A percentile compares a stretch with the other conserved stretches of the same genome.
These are phyloP conservation scores for Spisula solida DNA, from an alignment of 2,888 invertebrate genomes.

Conservation along the genomic window DNA sequence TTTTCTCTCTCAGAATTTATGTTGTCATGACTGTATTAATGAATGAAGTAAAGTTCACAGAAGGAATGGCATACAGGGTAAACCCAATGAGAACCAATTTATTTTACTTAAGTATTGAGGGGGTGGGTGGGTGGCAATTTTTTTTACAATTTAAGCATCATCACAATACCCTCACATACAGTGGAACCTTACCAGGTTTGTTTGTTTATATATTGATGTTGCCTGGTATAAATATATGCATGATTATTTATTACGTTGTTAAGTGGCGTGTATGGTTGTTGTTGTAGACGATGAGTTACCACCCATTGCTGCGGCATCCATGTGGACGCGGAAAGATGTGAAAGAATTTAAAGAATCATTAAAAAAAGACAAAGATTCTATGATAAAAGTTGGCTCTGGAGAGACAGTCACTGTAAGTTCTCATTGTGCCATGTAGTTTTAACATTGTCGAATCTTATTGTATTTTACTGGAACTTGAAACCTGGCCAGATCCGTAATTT, in stretches of 20 bases:
- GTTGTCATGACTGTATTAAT: too few species aligned
- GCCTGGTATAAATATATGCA: constrained; percentile 14
- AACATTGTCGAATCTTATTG: too few species aligned
- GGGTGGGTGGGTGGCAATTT: too few species aligned
- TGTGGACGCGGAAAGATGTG: constrained; percentile 98
- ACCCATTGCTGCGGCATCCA: constrained; percentile 91
- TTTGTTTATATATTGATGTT: neutral
- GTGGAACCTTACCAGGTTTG: neutral
- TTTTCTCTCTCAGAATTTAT: too few species aligned
- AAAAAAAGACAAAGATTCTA: constrained; percentile 93
- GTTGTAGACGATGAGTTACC: constrained; percentile 80
- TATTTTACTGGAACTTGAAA: too few species aligned
- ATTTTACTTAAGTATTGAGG: too few species aligned
- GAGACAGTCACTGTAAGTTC: constrained; percentile 96
- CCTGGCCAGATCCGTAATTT: neutral
- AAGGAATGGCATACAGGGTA: too few species aligned
- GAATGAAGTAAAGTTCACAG: too few species aligned
- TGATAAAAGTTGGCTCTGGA: constrained; percentile 98
- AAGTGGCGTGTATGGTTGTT: constrained; percentile 52
- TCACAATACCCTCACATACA: too few species aligned
- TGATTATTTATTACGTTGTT: neutral
- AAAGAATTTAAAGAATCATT: constrained; percentile 96
- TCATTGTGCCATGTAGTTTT: neutral
- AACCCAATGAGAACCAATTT: too few species aligned
- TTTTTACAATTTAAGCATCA: too few species aligned